Percentiles rank a stretch among this genome's conserved stretches.
Evolutionary conservation across 1,140 invertebrate genomes (phyloP).

Genomic region (Lordiphosa clarofinis): DNA sequence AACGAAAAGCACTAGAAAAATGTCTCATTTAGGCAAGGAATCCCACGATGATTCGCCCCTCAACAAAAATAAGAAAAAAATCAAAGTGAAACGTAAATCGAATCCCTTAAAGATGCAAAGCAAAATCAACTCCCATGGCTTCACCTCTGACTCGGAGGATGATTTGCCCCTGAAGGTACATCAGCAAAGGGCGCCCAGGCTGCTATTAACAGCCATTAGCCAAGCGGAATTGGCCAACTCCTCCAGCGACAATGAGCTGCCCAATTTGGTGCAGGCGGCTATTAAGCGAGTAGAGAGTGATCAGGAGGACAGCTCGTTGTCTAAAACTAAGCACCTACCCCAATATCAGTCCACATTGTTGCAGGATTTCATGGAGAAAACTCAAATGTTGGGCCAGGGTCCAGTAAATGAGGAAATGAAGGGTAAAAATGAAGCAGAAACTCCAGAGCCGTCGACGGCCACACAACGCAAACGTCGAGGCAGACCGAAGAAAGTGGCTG

Average conservation of each 20-base stretch:
- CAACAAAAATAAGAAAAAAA: slow-evolving; percentile 51
- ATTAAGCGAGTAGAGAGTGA: slow-evolving; percentile 85
- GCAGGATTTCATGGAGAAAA: slow-evolving; percentile 84
- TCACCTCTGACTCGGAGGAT: slow-evolving; percentile 66
- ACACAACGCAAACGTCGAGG: slow-evolving; percentile 81
- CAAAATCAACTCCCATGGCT: slow-evolving; percentile 31
- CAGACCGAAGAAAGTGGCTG: slow-evolving; percentile 81
- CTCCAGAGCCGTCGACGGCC: background rate
- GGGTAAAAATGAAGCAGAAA: slow-evolving; percentile 33
- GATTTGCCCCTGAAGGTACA: slow-evolving; percentile 61
- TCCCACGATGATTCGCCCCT: slow-evolving; percentile 20
- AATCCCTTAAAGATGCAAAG: slow-evolving; percentile 22
- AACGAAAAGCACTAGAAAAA: slow-evolving; percentile 25
- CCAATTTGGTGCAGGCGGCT: slow-evolving; percentile 85
- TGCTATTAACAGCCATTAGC: slow-evolving; percentile 62
- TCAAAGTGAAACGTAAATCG: slow-evolving; percentile 63
- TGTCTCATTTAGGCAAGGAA: slow-evolving; percentile 38
- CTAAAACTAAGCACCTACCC: slow-evolving; percentile 79
- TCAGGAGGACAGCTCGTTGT: slow-evolving; percentile 82
- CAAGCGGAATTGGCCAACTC: slow-evolving; percentile 79
- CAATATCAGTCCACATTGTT: slow-evolving; percentile 83
- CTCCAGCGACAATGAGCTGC: slow-evolving; percentile 85
- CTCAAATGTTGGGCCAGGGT: slow-evolving; percentile 82
- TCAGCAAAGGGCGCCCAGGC: slow-evolving; percentile 61
- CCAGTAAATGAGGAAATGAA: slow-evolving; percentile 14